These are phyloP conservation scores for Camelus dromedarius DNA, from an alignment of 2,113 vertebrate species.

Conservation along the genomic window DNA sequence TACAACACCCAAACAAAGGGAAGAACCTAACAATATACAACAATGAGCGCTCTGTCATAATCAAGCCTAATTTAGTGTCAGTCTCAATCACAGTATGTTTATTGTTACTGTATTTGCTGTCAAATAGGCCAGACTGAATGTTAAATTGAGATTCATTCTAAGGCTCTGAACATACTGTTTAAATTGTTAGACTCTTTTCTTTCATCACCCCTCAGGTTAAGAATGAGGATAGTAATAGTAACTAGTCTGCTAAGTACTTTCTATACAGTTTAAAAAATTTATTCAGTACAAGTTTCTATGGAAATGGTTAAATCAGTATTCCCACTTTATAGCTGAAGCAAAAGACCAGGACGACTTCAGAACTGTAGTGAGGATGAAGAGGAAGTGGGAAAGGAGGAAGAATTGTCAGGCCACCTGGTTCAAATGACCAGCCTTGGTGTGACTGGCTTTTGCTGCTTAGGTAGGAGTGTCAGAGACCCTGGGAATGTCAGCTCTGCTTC, in stretches of 20 bases:
- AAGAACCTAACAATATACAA: not conserved
- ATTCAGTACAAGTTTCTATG: not conserved
- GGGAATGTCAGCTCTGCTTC: not conserved
- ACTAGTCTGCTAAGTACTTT: constrained; percentile 11
- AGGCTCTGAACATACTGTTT: constrained; percentile 21
- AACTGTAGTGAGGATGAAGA: not conserved
- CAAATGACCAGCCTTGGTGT: not conserved
- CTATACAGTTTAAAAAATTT: not conserved
- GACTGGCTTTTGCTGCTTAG: not conserved
- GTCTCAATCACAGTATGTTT: constrained; percentile 3
- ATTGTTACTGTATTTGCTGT: not conserved
- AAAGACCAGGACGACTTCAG: not conserved
- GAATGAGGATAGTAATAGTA: not conserved
- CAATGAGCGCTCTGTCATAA: not conserved
- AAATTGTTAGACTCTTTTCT: constrained; percentile 33
- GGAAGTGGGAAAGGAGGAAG: not conserved
- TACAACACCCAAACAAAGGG: not conserved
- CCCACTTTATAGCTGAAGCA: constrained; percentile 11
- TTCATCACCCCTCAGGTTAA: constrained; percentile 22
- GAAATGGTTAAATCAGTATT: constrained; percentile 9
- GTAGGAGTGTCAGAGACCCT: not conserved
- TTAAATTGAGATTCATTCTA: constrained; percentile 44
- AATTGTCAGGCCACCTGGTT: not conserved
- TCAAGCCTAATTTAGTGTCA: constrained; percentile 6
- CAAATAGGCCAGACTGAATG: constrained; percentile 43